A percentile compares a stretch with the other conserved stretches of the same genome.
These are phyloP conservation scores for Phlogophora meticulosa DNA, from an alignment of 2,888 invertebrate genomes.

Conservation along the genomic window DNA sequence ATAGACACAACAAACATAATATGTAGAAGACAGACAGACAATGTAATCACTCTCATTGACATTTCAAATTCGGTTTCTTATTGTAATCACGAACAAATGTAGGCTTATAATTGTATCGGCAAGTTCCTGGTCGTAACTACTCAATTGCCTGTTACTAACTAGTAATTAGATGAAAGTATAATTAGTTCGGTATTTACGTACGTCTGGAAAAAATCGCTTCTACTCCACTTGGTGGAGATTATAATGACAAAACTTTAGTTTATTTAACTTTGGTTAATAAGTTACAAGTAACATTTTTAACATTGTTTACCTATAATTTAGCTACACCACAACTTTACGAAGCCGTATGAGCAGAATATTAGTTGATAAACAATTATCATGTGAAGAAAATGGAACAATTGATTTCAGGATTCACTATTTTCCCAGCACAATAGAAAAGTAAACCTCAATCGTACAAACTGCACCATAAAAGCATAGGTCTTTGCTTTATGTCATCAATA, in stretches of 20 bases:
- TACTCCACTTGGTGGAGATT: not conserved
- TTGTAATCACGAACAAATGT: constrained; percentile 29
- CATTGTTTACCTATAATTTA: not conserved
- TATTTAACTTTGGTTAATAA: not conserved
- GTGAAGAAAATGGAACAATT: not conserved
- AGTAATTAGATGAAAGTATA: constrained; percentile 39
- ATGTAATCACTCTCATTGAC: constrained; percentile 44
- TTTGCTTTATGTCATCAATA: constrained; percentile 30
- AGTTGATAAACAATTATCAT: too few relatives aligned
- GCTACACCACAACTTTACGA: not conserved
- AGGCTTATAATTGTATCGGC: constrained; percentile 23
- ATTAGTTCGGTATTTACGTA: constrained; percentile 7
- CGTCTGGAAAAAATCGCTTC: not conserved
- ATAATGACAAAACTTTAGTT: not conserved
- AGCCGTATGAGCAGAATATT: not conserved
- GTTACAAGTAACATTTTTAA: not conserved
- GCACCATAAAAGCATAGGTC: constrained; percentile 2
- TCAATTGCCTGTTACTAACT: constrained; percentile 29
- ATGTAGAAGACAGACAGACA: constrained; percentile 34
- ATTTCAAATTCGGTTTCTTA: constrained; percentile 48
- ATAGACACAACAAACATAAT: constrained; percentile 50
- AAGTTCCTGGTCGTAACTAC: constrained; percentile 31
- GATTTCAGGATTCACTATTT: not conserved
- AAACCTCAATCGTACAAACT: constrained; percentile 4
- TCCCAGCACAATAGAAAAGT: not conserved